These are phyloP conservation scores for Drosophila percnosoma DNA, from an alignment of 2,888 invertebrate species.

Conservation along the genomic window DNA sequence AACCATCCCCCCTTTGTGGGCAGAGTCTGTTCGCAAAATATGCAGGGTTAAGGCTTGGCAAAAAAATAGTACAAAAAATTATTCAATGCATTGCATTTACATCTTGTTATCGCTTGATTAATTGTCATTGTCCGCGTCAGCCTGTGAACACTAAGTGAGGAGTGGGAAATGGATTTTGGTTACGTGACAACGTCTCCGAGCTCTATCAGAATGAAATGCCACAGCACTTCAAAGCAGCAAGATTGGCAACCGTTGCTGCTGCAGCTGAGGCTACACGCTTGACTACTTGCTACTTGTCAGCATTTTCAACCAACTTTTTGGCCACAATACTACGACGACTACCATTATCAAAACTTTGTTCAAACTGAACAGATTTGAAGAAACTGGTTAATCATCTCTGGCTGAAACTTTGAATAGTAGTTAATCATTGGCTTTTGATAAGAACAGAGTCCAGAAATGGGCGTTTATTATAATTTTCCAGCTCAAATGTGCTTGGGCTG, in stretches of 20 bases:
- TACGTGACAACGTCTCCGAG: slow-evolving; percentile 28
- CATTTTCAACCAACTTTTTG: slow-evolving; percentile 21
- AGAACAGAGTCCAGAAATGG: background rate
- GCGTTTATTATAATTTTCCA: background rate
- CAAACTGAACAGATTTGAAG: background rate
- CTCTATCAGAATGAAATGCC: slow-evolving; percentile 53
- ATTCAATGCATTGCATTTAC: slow-evolving; percentile 84
- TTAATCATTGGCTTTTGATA: background rate
- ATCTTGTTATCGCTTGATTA: slow-evolving; percentile 84
- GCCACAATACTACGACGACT: slow-evolving; percentile 40
- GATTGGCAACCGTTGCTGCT: slow-evolving; percentile 15
- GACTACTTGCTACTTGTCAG: slow-evolving; percentile 55
- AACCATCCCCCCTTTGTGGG: background rate
- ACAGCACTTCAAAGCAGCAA: slow-evolving; percentile 60
- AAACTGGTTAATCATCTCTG: background rate
- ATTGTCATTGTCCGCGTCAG: slow-evolving; percentile 75
- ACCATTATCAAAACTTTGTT: slow-evolving; percentile 42
- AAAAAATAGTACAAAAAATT: slow-evolving; percentile 48
- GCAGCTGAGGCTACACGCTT: slow-evolving; percentile 38
- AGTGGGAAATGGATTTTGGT: slow-evolving; percentile 8
- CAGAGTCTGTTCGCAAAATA: slow-evolving; percentile 28
- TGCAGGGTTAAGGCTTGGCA: slow-evolving; percentile 27
- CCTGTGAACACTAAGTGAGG: slow-evolving; percentile 8
- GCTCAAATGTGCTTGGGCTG: background rate
- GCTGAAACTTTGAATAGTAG: background rate